Evolutionary conservation across 2,113 vertebrate genomes (phyloP).

Genomic region (Camelus bactrianus): DNA sequence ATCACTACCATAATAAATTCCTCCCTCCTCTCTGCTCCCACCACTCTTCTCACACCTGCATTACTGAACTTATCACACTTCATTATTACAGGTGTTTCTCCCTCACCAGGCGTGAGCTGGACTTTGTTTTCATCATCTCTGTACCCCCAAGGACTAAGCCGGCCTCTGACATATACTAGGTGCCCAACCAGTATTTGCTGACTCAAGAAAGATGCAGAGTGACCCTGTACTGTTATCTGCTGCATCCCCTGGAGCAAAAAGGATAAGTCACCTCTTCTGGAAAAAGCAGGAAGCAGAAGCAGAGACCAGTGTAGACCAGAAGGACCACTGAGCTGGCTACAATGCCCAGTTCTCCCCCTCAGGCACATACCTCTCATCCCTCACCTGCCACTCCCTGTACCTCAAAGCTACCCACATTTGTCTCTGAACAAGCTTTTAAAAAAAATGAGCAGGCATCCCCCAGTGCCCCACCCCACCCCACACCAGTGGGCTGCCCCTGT

Average conservation of each 20-base stretch:
- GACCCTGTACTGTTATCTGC: rapidly evolving
- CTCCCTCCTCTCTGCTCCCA: neutral
- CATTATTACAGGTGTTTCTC: slow-evolving; percentile 1
- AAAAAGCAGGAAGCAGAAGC: neutral
- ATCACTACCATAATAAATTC: neutral
- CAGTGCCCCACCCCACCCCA: neutral
- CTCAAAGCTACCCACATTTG: neutral
- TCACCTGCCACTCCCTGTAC: neutral
- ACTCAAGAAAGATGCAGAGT: slow-evolving; percentile 49
- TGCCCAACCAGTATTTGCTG: slow-evolving; percentile 51
- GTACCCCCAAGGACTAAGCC: neutral
- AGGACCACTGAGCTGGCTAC: neutral
- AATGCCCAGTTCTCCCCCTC: neutral
- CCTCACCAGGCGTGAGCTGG: neutral
- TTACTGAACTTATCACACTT: neutral
- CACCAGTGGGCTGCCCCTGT: neutral
- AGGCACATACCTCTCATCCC: neutral
- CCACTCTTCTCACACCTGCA: neutral
- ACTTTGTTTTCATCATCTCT: neutral
- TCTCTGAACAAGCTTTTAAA: neutral
- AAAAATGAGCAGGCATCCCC: neutral
- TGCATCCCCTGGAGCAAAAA: neutral
- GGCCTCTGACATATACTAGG: neutral
- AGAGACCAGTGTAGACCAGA: slow-evolving; percentile 13
- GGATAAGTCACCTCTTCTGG: slow-evolving; percentile 43